Base-by-base conservation (phyloP, 53 echinoderm and acorn worm genomes). In the Astropecten irregularis region DNA sequence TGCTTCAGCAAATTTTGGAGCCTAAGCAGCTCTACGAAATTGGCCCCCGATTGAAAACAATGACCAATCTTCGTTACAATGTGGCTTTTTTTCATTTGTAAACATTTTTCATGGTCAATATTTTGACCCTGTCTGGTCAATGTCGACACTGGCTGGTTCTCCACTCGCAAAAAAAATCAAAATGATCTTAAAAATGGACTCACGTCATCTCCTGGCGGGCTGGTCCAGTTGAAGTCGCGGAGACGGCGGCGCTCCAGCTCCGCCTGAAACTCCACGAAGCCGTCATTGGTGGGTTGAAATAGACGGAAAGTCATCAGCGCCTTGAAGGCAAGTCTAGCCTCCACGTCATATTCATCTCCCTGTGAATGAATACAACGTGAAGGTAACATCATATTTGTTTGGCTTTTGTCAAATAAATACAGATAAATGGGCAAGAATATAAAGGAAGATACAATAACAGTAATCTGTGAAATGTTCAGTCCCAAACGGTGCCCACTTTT, bases 241-340 rank as follows among this genome's bases (percentile, higher is more conserved):
- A 54, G 44, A 50, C 90, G 90, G 31, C 95, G 73, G 5, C 69
- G 79, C 62, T 90, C 76, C 30, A 95, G 69, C 49, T 95, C 90
- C 10, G 52, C 36, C 50, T 85, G 85, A 28, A 92, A 95, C 39
- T 90, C 92, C 21, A 32, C 68, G 27, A 88, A 95, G 60, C 92
- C 90, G 10, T 83, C 79, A 20, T 86, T 90, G 52, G 71, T 90
- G 23, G 95, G 95, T 56, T 89, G 85, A 49, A 83, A 88, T 32
- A 92, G 73, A 10, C 90, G 82, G 48, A 95, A 89, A 11, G 92
- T 95, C 84, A 93, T 89, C 42, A 91, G 58, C 2, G 93, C 91
- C 62, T 96, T 83, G 68, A 87, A 96, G 0, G 96, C 93, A 44
- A 74, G 67, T 44, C 88, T 91, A 28, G 93, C 93, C 26, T 87